Base-by-base conservation (phyloP, 2,888 invertebrate genomes). In the Aphidoletes aphidimyza region DNA sequence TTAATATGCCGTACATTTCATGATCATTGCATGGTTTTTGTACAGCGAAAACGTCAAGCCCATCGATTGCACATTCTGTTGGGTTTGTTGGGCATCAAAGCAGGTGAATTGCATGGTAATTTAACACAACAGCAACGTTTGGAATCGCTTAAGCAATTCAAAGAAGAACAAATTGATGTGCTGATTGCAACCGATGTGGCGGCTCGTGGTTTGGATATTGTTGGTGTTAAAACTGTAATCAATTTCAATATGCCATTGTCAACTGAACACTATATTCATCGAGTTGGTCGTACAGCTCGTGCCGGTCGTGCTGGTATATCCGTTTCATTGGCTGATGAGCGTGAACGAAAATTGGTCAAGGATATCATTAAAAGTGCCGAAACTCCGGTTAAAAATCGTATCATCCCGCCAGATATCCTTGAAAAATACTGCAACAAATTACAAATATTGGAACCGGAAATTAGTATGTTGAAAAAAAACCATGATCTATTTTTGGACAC, bases 161-260 rank as follows among this genome's bases (percentile, higher is more conserved):
- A 96, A 88, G 95, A 96, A 11, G 95, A 95, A 87, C 93, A 93
- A 88, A 94, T 94, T 3, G 96, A 96, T 88, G 93, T 96, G n/a
- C 90, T 98, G n/a, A 93, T 98, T 84, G 97, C 97, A 0, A 98
- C 98, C 0, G 98, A 98, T 90, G 94, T 98, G 54, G 98, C 98
- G 0, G 97, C 98, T 6, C 92, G 98, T 88, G 91, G 99, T 88
- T 91, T 99, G 83, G 99, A 99, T 90, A 99, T 99, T 87, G 94
- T 95, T n/a, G 98, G 97, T 11, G 98, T 99, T 0, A 96, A 97
- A 91, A 98, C 98, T 19, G 98, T 98, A 6, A 94, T 99, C 81
- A 99, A 99, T 91, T 98, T 97, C 90, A 95, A 97, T 0, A 94
- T 99, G 94, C 99, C 99, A 0, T 95, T 96, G 78, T 96, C 97